Evolutionary conservation across 2,797 vertebrate species (phyloP).

Genomic region (Gymnopithys bicolor): DNA sequence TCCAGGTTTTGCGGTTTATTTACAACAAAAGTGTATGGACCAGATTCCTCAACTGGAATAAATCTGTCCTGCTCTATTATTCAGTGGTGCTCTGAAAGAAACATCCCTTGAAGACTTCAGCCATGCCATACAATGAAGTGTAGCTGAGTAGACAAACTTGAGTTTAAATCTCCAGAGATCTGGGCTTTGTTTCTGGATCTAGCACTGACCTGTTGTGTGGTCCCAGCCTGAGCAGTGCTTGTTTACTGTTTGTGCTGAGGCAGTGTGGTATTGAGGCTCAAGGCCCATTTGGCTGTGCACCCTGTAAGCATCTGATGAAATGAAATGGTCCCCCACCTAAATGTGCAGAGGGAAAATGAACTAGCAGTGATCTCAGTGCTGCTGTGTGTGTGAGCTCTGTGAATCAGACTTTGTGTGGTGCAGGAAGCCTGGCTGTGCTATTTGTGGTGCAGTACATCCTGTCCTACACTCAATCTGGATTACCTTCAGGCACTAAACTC

Average conservation of each 20-base stretch:
- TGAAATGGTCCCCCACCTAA: background rate
- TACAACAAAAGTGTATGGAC: background rate
- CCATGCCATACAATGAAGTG: background rate
- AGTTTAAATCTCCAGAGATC: background rate
- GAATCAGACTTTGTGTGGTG: background rate
- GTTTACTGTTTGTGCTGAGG: background rate
- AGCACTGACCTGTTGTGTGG: background rate
- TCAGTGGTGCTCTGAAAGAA: background rate
- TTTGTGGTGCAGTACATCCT: background rate
- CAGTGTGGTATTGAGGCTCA: background rate
- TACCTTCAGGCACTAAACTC: background rate
- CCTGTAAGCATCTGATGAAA: background rate
- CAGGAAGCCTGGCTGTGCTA: background rate
- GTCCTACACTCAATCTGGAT: conserved; percentile 11
- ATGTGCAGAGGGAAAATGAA: conserved; percentile 3
- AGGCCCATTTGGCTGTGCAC: background rate
- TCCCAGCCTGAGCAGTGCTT: background rate
- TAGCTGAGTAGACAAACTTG: background rate
- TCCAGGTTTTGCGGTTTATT: conserved; percentile 21
- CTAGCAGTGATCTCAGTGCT: background rate
- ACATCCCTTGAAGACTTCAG: background rate
- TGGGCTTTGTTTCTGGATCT: background rate
- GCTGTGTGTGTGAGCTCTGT: background rate
- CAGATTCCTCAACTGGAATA: background rate
- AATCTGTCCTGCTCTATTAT: background rate